Evolutionary conservation across 2,888 invertebrate genomes (phyloP).

Genomic region (Falcaria lacertinaria): DNA sequence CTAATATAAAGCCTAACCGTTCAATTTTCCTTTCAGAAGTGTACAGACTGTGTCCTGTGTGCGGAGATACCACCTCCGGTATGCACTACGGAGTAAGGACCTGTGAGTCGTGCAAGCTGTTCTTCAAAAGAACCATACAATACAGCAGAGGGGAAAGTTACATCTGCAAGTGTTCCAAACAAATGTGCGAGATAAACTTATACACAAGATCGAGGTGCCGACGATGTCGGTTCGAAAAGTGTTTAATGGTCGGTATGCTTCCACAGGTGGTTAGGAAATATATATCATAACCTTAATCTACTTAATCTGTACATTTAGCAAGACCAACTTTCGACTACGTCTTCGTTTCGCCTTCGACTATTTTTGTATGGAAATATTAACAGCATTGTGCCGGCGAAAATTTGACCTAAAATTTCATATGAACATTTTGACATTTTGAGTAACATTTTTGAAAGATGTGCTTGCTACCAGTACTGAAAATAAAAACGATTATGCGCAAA

Average conservation of each 20-base stretch:
- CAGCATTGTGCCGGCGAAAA: too few species aligned
- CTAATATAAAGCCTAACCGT: too few species aligned
- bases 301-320: not conserved
- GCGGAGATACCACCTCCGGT: conserved; percentile 34
- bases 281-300: conserved; percentile 1
- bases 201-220: conserved; percentile 41
- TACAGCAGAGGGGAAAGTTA: conserved; percentile 32
- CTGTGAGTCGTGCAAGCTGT: conserved; percentile 49
- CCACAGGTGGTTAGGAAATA: conserved; percentile 25
- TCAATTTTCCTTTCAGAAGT: too few species aligned
- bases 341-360: too few species aligned
- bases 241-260: conserved; percentile 39
- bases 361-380: too few species aligned
- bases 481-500: too few species aligned
- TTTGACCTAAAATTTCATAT: too few species aligned
- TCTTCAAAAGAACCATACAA: conserved; percentile 42
- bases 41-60: conserved; percentile 49
- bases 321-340: too few species aligned
- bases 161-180: conserved; percentile 21
- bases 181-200: conserved; percentile 30
- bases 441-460: too few species aligned
- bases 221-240: conserved; percentile 37
- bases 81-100: conserved; percentile 41
- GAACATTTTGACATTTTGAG: too few species aligned
- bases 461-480: too few species aligned